These are phyloP conservation scores for Lagopus leucura DNA, from an alignment of 2,113 vertebrate genomes.

Conservation along the genomic window DNA sequence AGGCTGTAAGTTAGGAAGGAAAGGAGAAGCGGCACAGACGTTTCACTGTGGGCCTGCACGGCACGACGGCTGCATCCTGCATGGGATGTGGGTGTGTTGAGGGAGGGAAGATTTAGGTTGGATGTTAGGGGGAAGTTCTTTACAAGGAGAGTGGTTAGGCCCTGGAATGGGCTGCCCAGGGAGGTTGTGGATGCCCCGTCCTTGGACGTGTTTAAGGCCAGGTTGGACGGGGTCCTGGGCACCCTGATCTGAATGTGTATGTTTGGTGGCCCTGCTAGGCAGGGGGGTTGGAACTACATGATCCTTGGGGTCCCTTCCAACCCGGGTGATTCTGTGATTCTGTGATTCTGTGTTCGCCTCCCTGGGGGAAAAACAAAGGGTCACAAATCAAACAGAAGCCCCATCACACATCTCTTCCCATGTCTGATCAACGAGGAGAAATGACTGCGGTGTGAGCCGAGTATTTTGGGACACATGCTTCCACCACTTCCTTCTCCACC, in stretches of 20 bases:
- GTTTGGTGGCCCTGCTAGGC: no score
- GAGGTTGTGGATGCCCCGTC: no score
- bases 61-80: accelerated
- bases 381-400: background rate
- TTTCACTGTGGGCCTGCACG: accelerated
- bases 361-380: background rate
- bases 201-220: no score
- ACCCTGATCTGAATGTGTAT: no score
- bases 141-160: no score
- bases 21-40: background rate
- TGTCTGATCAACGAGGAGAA: background rate
- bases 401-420: accelerated
- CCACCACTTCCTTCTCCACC: background rate
- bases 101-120: no score
- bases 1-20: background rate
- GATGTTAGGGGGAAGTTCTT: no score
- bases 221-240: no score
- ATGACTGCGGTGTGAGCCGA: accelerated
- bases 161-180: no score
- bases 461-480: background rate
- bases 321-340: no score
- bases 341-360: accelerated
- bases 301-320: no score
- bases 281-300: no score
- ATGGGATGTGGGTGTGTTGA: background rate